Conservation (phyloP, 2,888 invertebrate genomes). For the Philopedon plagiatum region DNA sequence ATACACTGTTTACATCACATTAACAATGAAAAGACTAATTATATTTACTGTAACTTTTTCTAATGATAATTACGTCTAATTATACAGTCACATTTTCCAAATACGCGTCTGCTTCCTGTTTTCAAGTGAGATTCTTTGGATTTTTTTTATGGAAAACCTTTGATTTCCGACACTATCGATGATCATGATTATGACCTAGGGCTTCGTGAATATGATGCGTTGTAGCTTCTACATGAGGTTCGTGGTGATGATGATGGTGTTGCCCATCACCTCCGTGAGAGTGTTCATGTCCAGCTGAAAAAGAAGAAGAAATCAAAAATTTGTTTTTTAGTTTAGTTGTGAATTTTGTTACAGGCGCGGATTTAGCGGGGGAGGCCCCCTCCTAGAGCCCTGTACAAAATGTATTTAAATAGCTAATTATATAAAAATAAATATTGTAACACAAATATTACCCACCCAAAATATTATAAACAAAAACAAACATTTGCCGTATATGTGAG, state of each 20-base stretch:
- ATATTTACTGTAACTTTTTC: not conserved
- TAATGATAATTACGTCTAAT: not conserved
- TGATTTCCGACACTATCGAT: not conserved
- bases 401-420: too few relatives aligned
- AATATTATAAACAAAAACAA: too few relatives aligned
- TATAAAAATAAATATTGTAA: too few relatives aligned
- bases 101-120: constrained; percentile 1
- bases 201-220: constrained; percentile 8
- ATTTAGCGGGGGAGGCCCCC: too few relatives aligned
- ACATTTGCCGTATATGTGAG: too few relatives aligned
- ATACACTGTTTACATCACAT: not conserved
- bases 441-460: too few relatives aligned
- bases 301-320: constrained; percentile 28
- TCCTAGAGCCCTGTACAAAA: too few relatives aligned
- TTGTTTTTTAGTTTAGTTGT: too few relatives aligned
- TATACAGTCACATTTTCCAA: not conserved
- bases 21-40: not conserved
- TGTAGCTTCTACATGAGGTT: constrained; percentile 12
- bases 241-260: constrained; percentile 45
- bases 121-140: not conserved
- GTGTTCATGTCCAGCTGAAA: constrained; percentile 59
- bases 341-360: too few relatives aligned
- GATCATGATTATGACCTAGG: not conserved
- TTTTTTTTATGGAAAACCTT: not conserved
- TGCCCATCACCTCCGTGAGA: constrained; percentile 49